Percentiles rank a stretch among this genome's conserved stretches.
These are phyloP conservation scores for Aspiorhynchus laticeps DNA, from an alignment of 2,113 vertebrate species.

Conservation along the genomic window DNA sequence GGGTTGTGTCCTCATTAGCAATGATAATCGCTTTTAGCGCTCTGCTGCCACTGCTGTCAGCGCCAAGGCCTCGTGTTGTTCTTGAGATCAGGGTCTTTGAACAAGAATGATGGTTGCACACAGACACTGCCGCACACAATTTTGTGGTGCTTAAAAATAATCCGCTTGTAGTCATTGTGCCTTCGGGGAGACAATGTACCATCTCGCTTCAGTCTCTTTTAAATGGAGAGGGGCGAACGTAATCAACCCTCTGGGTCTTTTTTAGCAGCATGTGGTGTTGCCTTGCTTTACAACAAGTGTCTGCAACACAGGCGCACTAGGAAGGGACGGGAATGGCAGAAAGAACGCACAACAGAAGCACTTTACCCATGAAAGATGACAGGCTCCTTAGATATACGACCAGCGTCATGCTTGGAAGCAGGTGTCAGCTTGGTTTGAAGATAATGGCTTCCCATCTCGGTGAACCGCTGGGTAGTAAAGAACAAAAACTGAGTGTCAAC, in stretches of 20 bases:
- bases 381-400: not conserved
- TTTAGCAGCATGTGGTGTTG: constrained; percentile 52
- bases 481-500: not conserved
- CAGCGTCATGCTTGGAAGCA: constrained; percentile 13
- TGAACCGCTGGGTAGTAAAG: constrained; percentile 16
- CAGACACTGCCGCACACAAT: constrained; percentile 19
- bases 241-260: constrained; percentile 55
- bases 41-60: constrained; percentile 20
- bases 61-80: constrained; percentile 9
- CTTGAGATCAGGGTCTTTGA: constrained; percentile 43
- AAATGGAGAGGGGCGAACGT: constrained; percentile 50
- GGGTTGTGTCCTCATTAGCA: constrained; percentile 47
- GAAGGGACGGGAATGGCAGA: not conserved
- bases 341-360: constrained; percentile 16
- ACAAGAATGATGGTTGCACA: constrained; percentile 37
- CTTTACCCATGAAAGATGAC: constrained; percentile 9
- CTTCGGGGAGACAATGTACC: constrained; percentile 48
- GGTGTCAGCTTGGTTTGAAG: constrained; percentile 34
- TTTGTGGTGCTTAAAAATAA: constrained; percentile 21
- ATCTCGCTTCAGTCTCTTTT: constrained; percentile 62
- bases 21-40: constrained; percentile 49
- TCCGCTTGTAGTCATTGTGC: constrained; percentile 41
- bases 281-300: constrained; percentile 55
- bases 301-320: constrained; percentile 18
- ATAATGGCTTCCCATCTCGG: constrained; percentile 4